Conservation (phyloP, 2,113 vertebrate species). For the Charina bottae region DNA sequence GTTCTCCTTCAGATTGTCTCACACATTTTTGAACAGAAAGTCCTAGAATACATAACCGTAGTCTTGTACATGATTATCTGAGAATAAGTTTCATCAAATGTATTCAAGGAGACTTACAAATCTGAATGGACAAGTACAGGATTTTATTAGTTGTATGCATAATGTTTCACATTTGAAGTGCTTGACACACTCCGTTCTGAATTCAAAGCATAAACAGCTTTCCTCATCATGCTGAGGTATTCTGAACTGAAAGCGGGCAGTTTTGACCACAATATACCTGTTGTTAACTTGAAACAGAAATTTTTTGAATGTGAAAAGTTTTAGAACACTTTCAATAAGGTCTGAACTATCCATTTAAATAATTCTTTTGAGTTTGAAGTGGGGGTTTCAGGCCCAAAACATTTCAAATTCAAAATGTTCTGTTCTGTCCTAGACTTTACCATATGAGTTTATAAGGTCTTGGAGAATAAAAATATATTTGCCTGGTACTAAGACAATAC, state of each 20-base stretch:
- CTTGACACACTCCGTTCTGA: not conserved
- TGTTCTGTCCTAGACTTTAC: not conserved
- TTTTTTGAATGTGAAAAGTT: not conserved
- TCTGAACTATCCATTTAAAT: not conserved
- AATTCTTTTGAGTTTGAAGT: not conserved
- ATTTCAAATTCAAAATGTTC: not conserved
- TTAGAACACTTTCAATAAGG: not conserved
- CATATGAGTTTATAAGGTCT: not conserved
- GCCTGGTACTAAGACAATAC: not conserved
- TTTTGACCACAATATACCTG: not conserved
- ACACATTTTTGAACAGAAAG: not conserved
- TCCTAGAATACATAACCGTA: not conserved
- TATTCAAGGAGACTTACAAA: not conserved
- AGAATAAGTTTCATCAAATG: not conserved
- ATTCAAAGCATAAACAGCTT: not conserved
- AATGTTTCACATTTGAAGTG: not conserved
- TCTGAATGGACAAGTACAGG: not conserved
- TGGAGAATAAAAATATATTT: not conserved
- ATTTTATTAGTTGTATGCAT: not conserved
- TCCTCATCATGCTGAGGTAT: not conserved
- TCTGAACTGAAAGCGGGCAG: not conserved
- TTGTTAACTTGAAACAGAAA: not conserved
- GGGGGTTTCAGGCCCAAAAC: not conserved
- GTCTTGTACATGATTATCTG: not conserved
- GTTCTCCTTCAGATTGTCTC: not conserved